Conservation (phyloP, 2,888 invertebrate species). For the Harpagoxenus sublaevis region DNA sequence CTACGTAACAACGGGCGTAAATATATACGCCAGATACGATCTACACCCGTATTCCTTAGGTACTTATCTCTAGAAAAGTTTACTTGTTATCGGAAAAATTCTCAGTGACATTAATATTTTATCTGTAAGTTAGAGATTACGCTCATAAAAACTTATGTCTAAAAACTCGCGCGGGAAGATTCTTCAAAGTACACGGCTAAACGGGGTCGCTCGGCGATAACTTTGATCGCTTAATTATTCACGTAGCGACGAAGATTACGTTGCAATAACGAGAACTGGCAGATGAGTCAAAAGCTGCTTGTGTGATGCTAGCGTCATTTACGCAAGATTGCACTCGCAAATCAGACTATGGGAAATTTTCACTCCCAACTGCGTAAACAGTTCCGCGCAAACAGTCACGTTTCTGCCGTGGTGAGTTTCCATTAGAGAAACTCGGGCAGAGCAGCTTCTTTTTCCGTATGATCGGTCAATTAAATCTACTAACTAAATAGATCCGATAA, state of each 20-base stretch:
- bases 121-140: not conserved
- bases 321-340: constrained; percentile 63
- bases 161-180: not conserved
- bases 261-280: constrained; percentile 51
- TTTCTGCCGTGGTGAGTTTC: constrained; percentile 4
- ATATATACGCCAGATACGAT: constrained; percentile 54
- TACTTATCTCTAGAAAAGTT: constrained; percentile 27
- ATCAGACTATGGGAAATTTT: constrained; percentile 67
- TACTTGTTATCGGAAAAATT: constrained; percentile 16
- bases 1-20: constrained; percentile 65
- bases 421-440: not conserved
- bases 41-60: not conserved
- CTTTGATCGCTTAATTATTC: constrained; percentile 54
- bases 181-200: not conserved
- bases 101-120: constrained; percentile 26
- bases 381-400: constrained; percentile 36
- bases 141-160: not conserved
- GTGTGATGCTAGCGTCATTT: constrained; percentile 55
- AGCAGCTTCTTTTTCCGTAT: not conserved
- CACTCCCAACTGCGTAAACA: constrained; percentile 51
- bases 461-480: constrained; percentile 1
- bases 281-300: constrained; percentile 33
- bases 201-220: constrained; percentile 29
- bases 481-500: constrained; percentile 6
- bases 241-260: constrained; percentile 49